phyloP scores from a whole-genome alignment of 2,113 vertebrate species.

The Tragelaphus scriptus region DNA sequence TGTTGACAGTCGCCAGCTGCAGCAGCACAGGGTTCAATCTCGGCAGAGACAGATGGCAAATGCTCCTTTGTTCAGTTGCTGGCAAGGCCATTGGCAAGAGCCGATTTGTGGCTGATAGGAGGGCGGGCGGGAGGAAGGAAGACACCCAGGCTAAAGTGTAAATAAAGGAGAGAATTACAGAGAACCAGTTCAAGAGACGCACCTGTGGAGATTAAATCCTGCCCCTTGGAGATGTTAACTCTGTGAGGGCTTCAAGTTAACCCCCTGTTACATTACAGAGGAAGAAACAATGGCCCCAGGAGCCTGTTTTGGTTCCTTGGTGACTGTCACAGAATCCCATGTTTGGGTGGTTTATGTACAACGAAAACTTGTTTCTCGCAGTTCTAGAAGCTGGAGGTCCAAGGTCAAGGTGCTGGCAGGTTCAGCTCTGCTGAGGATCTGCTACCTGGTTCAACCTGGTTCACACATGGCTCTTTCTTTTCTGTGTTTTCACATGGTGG shows the following conservation, averaged over 20 bases:
- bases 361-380: not conserved
- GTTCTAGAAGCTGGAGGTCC: not conserved
- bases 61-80: not conserved
- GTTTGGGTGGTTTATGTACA: not conserved
- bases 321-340: not conserved
- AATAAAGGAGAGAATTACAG: not conserved
- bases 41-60: not conserved
- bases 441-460: not conserved
- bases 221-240: too few species aligned
- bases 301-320: too few species aligned
- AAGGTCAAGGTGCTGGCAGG: not conserved
- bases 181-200: not conserved
- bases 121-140: rapidly evolving
- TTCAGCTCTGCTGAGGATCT: not conserved
- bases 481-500: not conserved
- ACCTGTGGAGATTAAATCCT: not conserved
- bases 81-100: not conserved
- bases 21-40: not conserved
- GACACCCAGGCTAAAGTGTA: not conserved
- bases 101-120: not conserved
- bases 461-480: not conserved
- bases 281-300: not conserved
- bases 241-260: not conserved
- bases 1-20: not conserved
- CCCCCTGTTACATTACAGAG: not conserved